A percentile compares a stretch with the other conserved stretches of the same genome.
phyloP scores from a whole-genome alignment of 2,113 vertebrate genomes.

The Cepphus grylle region DNA sequence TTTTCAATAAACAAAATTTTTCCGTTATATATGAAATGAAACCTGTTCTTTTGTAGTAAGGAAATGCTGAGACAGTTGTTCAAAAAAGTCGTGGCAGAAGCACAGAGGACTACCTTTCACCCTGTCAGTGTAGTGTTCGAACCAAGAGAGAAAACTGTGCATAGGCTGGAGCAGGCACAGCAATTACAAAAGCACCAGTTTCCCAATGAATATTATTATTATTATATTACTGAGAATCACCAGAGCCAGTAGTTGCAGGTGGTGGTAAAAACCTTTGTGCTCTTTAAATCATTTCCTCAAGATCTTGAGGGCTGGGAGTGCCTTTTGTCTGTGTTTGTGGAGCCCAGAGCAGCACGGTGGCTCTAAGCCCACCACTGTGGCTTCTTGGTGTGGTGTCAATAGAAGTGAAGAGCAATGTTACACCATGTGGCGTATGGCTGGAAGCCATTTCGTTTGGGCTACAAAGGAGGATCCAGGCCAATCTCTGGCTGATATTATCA shows the following conservation, averaged over 20 bases:
- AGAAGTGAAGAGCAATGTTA: background rate
- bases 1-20: background rate
- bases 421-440: rapidly evolving
- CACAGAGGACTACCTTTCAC: background rate
- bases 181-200: background rate
- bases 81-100: background rate
- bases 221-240: background rate
- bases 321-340: background rate
- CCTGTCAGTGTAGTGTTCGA: background rate
- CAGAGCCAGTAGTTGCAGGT: background rate
- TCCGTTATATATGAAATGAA: background rate
- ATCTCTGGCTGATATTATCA: background rate
- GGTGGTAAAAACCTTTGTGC: background rate
- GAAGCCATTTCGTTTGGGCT: background rate
- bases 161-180: background rate
- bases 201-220: background rate
- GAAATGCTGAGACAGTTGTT: background rate
- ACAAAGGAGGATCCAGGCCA: background rate
- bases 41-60: background rate
- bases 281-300: background rate
- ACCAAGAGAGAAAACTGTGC: background rate
- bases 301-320: background rate
- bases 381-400: background rate
- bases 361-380: background rate
- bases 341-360: background rate